Conservation (phyloP, 2,113 vertebrate species). For the Athene noctua region DNA sequence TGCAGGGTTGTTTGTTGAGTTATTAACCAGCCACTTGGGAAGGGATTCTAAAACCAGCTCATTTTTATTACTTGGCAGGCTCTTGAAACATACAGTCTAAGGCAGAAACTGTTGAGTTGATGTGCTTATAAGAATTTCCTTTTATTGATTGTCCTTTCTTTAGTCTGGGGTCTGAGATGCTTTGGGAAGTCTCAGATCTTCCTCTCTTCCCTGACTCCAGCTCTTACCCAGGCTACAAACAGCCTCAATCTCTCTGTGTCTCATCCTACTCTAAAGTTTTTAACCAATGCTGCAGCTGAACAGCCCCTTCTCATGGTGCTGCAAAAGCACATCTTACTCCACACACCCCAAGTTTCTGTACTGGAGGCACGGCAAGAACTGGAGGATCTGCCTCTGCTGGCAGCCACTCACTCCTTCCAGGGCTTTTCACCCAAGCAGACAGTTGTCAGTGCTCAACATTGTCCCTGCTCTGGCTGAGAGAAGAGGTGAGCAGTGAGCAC, state of each 20-base stretch:
- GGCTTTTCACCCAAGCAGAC: background rate
- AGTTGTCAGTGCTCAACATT: accelerated
- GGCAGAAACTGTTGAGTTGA: background rate
- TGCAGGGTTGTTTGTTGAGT: accelerated
- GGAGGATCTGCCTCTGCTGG: background rate
- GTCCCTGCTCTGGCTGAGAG: background rate
- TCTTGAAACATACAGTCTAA: background rate
- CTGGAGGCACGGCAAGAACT: background rate
- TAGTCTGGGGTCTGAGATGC: background rate
- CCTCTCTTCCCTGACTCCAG: background rate
- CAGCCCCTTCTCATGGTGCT: background rate
- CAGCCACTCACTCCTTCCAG: background rate
- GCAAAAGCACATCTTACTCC: accelerated
- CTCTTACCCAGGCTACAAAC: background rate
- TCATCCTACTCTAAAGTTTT: background rate
- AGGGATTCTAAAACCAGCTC: background rate
- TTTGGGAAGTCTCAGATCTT: background rate
- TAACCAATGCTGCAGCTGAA: background rate
- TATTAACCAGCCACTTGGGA: background rate
- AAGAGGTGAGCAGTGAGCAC: background rate
- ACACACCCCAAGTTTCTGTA: accelerated
- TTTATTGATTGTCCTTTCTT: background rate
- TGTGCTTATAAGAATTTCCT: background rate
- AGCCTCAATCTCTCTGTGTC: background rate
- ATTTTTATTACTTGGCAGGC: background rate